Evolutionary conservation across 2,888 invertebrate species (phyloP), one percentile per base, ranked within the genome.

Genomic region (Timandra comae): DNA sequence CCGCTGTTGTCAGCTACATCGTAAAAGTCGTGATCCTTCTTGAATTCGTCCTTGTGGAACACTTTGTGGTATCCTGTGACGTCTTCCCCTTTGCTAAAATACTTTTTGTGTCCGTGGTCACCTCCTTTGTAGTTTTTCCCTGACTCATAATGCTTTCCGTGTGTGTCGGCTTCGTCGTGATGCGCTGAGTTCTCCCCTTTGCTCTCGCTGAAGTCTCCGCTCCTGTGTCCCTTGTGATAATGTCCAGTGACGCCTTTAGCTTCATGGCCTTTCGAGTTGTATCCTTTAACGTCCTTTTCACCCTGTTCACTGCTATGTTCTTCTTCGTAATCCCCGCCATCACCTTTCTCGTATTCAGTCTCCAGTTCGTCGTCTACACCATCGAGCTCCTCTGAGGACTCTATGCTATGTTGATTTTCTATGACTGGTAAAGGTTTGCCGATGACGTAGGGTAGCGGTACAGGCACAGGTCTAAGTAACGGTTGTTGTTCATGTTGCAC

Each of bases 1-100:
- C 91, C 92, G 29, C 87, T 88, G 30, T 89, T 87, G 58, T 92
- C 89, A 12, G 89, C 88, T 29, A 91, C 91, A 55, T 93, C 93
- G 63, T 92, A 93, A 75, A 92, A 93, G 52, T 90, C 89, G 49
- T 91, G 91, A 56, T 92, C 91, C 59, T 92, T 92, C 67, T 92
- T 91, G 82, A 88, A 93, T 66, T 93, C 93, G 58, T 93, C 91
- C 79, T 92, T 93, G 71, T 89, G 88, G 70, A 90, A 91, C 1
- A 91, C 89, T 54, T 91, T 91, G 67, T 91, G 91, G 77, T 88
- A 92, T 9, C 93, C 92, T 4, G 88, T 90, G 11, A 91, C 87
- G 30, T 91, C 91, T 41, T 90, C 89, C 0, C 91, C 91, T 60
- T 91, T 91, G 67, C 90, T 90, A 68, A 87, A 88, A 42, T 88